Base-by-base conservation (phyloP, 2,113 vertebrate genomes). In the Bufo bufo region DNA sequence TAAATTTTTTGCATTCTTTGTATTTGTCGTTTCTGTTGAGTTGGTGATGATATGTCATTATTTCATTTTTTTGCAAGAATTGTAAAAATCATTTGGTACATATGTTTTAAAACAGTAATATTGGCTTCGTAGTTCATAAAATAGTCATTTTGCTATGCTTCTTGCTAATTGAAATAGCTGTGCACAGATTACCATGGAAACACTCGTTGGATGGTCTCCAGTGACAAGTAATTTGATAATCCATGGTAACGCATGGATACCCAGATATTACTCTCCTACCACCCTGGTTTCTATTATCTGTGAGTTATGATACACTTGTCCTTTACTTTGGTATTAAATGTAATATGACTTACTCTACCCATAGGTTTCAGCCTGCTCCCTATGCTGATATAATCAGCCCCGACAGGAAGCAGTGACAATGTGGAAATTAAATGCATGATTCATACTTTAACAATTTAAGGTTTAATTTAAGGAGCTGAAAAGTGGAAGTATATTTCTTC, bases 181-280 rank as follows among this genome's bases (percentile, higher is more conserved):
- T 69, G 49, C 74, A 47, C 54, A 33, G 8, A 83, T 89, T 52
- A 56, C 82, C 78, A 89, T 89, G 87, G 87, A 66, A 78, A 89
- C 82, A 12, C 58, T 84, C 4, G 9, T 74, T 52, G 83, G 86
- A 88, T 58, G 72, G 23, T 78, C 87, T 83, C 58, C 23, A 78
- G 61, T 84, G 82, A 65, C 75, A 59, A 12, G 33, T 84, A 66
- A 84, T 66, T 84, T 72, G 47, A 56, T 84, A 84, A 84, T 83
- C 82, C 80, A 88, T 88, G 80, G 87, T 72, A 88, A 88, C 87
- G n/a, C 69, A 77, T 16, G 61, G 79, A 79, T 79, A 79, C 85
- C 59, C 69, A 63, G 84, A 88, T 83, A 83, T 65, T 81, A 50
- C 65, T 77, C 49, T 75, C 52, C 54, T 72, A 84, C 59, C 87